A percentile compares a stretch with the other conserved stretches of the same genome.
These are phyloP conservation scores for Carlito syrichta DNA, from an alignment of 2,113 vertebrate species.

Conservation along the genomic window DNA sequence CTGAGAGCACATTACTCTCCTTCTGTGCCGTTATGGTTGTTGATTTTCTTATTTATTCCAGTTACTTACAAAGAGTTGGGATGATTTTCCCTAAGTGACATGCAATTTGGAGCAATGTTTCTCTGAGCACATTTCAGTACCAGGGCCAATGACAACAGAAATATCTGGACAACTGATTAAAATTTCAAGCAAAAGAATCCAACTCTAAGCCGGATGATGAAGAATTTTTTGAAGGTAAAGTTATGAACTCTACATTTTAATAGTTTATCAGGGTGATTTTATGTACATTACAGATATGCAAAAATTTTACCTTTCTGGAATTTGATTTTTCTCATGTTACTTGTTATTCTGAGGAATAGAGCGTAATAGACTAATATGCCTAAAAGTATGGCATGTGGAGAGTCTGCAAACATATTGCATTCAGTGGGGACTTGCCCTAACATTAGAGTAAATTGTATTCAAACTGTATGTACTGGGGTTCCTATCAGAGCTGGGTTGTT, in stretches of 20 bases:
- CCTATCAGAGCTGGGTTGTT: not conserved
- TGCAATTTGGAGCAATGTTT: not conserved
- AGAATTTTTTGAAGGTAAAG: not conserved
- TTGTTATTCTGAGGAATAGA: not conserved
- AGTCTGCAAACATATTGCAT: not conserved
- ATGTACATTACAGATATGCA: not conserved
- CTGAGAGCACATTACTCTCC: not conserved
- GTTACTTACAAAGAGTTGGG: not conserved
- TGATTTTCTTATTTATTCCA: constrained; percentile 57
- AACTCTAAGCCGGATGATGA: not conserved
- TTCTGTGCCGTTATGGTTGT: constrained; percentile 16
- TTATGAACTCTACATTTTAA: not conserved
- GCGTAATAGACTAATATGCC: not conserved
- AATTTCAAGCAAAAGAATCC: not conserved
- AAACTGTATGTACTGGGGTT: fast-evolving
- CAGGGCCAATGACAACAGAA: not conserved
- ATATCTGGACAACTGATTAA: not conserved
- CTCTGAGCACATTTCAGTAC: not conserved
- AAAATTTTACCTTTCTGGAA: too few species aligned
- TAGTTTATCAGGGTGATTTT: not conserved
- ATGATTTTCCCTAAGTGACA: constrained; percentile 1
- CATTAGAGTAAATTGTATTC: not conserved
- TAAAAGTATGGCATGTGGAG: not conserved
- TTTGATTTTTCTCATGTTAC: not conserved
- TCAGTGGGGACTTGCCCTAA: not conserved